Conservation (phyloP, 2,113 vertebrate species). For the Rhombomys opimus region DNA sequence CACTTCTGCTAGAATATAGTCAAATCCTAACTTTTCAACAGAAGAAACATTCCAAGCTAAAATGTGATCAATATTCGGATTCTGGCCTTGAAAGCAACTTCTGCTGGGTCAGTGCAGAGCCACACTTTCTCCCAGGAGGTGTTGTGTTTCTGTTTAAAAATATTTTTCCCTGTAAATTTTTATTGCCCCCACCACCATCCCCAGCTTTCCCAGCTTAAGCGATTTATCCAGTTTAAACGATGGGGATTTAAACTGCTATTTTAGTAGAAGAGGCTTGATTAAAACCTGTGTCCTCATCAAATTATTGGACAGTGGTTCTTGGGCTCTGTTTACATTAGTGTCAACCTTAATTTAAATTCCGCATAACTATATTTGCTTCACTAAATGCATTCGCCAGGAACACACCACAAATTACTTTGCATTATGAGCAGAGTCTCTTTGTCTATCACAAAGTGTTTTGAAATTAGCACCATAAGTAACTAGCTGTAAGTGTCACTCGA, state of each 20-base stretch:
- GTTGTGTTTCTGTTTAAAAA: conserved; percentile 62
- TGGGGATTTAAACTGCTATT: conserved; percentile 87
- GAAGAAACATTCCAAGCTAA: neutral
- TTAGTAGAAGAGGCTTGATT: conserved; percentile 88
- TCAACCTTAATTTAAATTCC: conserved; percentile 91
- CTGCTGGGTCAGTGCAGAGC: neutral
- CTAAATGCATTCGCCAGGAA: conserved; percentile 86
- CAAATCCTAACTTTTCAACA: conserved; percentile 37
- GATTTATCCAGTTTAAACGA: conserved; percentile 87
- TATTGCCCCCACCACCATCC: neutral
- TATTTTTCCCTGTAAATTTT: conserved; percentile 73
- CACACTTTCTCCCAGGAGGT: conserved; percentile 51
- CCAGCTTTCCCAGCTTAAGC: conserved; percentile 75
- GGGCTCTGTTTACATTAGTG: conserved; percentile 89
- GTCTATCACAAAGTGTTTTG: conserved; percentile 86
- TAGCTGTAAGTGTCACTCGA: conserved; percentile 85
- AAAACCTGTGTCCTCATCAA: conserved; percentile 88
- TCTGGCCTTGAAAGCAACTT: conserved; percentile 25
- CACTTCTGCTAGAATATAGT: neutral
- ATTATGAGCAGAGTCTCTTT: conserved; percentile 85
- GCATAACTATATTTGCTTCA: conserved; percentile 89
- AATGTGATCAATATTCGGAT: neutral
- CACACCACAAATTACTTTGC: conserved; percentile 87
- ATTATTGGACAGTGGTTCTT: conserved; percentile 87
- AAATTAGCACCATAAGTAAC: conserved; percentile 88